Base-by-base conservation (phyloP, 2,113 vertebrate genomes). In the Heliornis fulica region DNA sequence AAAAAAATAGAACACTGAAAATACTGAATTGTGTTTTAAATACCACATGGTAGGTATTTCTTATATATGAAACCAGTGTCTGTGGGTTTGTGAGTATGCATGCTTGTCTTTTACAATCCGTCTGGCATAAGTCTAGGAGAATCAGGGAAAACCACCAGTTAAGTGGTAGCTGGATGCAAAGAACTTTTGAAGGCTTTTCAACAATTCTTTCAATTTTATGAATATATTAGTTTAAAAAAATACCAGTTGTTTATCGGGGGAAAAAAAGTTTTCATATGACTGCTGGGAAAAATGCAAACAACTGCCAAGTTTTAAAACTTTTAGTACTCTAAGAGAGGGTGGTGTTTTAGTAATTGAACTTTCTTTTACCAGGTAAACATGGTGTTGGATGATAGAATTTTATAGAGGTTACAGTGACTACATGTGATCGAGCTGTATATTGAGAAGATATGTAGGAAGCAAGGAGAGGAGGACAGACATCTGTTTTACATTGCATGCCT, bases 1-100 rank as follows among this genome's bases (percentile, higher is more conserved):
- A 48, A 54, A 29, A 50, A 22, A n/a, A n/a, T n/a, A 23, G 22
- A 10, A 12, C 54, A n/a, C 25, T 18, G 51, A 23, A 81, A 83
- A 61, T 79, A 64, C 51, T 69, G 53, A 82, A 79, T 43, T 29
- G 29, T 13, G 12, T 79, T 93, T 83, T 76, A 80, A 88, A 72
- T 40, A 45, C 16, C 18, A 48, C 12, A 34, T 31, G 8, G 9
- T 50, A 9, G 1, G 12, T 86, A 75, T 86, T 88, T 75, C 41
- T 83, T 45, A 54, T 18, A 70, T 13, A 70, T 28, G 2, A 26
- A 74, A 26, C 7, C 22, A 56, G 15, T 38, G 69, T 46, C 51
- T 11, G 46, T 65, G 40, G 13, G 18, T 51, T 7, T 40, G 5
- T 45, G 45, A 81, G 28, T 63, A 36, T 5, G 5, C 29, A 40